phyloP scores from a whole-genome alignment of 2,797 vertebrate species.

The Paguma larvata region DNA sequence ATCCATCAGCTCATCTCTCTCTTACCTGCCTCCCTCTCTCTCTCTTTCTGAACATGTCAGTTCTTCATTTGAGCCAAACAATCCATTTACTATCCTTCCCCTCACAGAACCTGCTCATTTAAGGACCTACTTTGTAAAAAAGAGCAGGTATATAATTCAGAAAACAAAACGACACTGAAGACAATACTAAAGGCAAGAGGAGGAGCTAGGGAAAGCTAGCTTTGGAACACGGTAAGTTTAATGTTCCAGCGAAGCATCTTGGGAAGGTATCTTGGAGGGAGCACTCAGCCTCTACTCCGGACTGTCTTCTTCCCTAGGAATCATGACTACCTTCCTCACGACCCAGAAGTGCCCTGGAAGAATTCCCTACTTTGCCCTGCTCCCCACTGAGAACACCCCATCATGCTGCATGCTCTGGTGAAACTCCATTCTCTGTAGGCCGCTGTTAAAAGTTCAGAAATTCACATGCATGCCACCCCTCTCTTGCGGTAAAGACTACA shows the following conservation, averaged over 20 bases:
- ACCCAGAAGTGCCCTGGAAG: not conserved
- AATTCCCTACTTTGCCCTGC: not conserved
- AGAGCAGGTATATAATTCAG: not conserved
- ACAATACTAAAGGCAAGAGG: not conserved
- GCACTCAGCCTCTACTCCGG: not conserved
- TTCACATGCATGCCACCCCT: not conserved
- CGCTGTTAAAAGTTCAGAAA: conserved; percentile 30
- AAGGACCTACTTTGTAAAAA: conserved; percentile 3
- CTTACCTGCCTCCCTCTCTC: not conserved
- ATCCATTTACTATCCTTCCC: not conserved
- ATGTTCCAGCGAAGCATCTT: not conserved
- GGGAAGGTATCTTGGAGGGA: not conserved
- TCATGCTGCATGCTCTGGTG: not conserved
- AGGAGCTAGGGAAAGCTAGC: not conserved
- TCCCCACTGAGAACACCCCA: not conserved
- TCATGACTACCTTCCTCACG: not conserved
- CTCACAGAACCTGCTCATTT: not conserved
- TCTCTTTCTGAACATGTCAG: not conserved
- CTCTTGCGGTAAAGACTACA: not conserved
- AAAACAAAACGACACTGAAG: conserved; percentile 21
- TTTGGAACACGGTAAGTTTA: not conserved
- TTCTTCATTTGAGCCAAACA: conserved; percentile 33
- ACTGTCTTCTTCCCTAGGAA: not conserved
- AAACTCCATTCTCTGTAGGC: not conserved
- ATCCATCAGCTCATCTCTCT: not conserved